These are phyloP conservation scores for Drosophila kambysellisi DNA, from an alignment of 2,888 invertebrate species.

Conservation along the genomic window DNA sequence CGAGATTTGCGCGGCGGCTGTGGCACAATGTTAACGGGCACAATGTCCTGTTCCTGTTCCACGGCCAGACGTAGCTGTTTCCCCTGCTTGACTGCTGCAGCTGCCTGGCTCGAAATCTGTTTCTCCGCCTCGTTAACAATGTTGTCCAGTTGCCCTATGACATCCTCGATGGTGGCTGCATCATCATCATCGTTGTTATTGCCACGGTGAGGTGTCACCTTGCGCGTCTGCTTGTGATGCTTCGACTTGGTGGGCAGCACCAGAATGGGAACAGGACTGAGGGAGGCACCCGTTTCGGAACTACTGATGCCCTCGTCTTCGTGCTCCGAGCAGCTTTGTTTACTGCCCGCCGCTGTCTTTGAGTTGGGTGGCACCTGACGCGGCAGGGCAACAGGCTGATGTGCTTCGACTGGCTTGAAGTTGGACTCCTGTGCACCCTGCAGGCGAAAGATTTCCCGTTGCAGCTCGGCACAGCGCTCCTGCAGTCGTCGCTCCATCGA, in stretches of 20 bases:
- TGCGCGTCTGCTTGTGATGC: conserved; percentile 72
- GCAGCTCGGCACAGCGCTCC: conserved; percentile 91
- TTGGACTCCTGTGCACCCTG: conserved; percentile 85
- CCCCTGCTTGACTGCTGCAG: conserved; percentile 66
- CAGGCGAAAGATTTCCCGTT: conserved; percentile 88
- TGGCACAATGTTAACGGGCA: conserved; percentile 92
- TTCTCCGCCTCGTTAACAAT: conserved; percentile 94
- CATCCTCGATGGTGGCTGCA: conserved; percentile 94
- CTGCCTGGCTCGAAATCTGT: conserved; percentile 84
- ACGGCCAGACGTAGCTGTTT: conserved; percentile 37
- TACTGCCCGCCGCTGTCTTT: conserved; percentile 64
- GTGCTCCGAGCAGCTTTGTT: conserved; percentile 89
- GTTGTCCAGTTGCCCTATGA: conserved; percentile 93
- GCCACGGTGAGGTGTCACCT: conserved; percentile 15
- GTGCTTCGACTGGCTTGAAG: conserved; percentile 83
- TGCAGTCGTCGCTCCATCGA: conserved; percentile 91
- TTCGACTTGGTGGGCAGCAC: conserved; percentile 79
- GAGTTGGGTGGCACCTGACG: conserved; percentile 82
- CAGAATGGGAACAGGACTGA: conserved; percentile 89
- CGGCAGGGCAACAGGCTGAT: conserved; percentile 82
- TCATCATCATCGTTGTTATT: conserved; percentile 83
- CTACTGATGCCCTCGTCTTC: conserved; percentile 96
- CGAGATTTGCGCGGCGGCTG: conserved; percentile 92
- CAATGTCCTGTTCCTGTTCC: conserved; percentile 88
- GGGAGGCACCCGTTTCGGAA: conserved; percentile 90